phyloP scores from a whole-genome alignment of 2,888 invertebrate species.

The Lasioglossum oenotherae region DNA sequence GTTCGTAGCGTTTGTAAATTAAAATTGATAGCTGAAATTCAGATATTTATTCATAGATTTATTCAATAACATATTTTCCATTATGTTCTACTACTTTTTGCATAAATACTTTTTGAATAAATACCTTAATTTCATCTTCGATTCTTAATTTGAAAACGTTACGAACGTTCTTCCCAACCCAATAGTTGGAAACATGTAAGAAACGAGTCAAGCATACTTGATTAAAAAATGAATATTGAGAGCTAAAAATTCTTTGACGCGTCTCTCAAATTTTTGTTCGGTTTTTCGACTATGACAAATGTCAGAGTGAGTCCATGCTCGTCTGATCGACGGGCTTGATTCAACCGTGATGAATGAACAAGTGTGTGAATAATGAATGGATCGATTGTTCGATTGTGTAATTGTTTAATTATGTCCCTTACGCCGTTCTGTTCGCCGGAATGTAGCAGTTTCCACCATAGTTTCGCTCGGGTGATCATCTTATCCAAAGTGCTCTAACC shows the following conservation, averaged over 20 bases:
- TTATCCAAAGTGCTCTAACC: not conserved
- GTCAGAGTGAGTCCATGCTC: not conserved
- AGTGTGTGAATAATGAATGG: not conserved
- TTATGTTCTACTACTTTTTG: too few relatives aligned
- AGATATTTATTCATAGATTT: too few relatives aligned
- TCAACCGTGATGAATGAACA: not conserved
- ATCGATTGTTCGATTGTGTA: not conserved
- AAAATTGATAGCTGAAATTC: too few relatives aligned
- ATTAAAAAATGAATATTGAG: not conserved
- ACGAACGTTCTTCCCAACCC: too few relatives aligned
- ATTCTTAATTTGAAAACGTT: too few relatives aligned
- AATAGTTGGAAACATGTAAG: too few relatives aligned
- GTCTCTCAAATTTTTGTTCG: not conserved
- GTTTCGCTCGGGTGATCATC: slow-evolving; percentile 76
- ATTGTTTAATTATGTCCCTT: slow-evolving; percentile 62
- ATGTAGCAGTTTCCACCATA: slow-evolving; percentile 79
- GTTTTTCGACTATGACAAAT: not conserved
- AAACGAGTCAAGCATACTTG: not conserved
- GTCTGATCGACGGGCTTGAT: not conserved
- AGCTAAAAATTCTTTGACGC: not conserved
- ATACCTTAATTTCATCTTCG: too few relatives aligned
- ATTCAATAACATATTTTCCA: too few relatives aligned
- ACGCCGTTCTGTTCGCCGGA: slow-evolving; percentile 77
- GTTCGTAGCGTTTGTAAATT: too few relatives aligned
- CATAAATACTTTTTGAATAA: too few relatives aligned